Evolutionary conservation across 2,888 invertebrate species (phyloP).

Genomic region (Cerceris rybyensis): DNA sequence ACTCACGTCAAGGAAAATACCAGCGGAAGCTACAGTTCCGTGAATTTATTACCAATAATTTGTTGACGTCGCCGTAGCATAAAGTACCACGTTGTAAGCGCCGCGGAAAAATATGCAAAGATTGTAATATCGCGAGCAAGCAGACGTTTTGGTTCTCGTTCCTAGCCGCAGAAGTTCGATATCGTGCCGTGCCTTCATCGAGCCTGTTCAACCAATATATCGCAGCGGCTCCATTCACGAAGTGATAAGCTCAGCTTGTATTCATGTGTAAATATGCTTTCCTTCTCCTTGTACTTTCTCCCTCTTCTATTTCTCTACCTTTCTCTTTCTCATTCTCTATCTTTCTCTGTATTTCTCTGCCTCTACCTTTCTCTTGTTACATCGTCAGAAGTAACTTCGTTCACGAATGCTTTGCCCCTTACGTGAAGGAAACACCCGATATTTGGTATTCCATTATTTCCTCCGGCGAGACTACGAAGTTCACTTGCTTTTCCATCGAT

Average conservation of each 20-base stretch:
- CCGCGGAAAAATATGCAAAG: conserved; percentile 49
- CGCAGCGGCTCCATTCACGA: conserved; percentile 65
- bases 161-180: conserved; percentile 66
- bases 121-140: conserved; percentile 66
- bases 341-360: conserved; percentile 17
- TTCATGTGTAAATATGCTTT: conserved; percentile 75
- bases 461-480: conserved; percentile 23
- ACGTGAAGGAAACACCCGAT: conserved; percentile 16
- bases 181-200: conserved; percentile 60
- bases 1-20: conserved; percentile 24
- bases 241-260: conserved; percentile 72
- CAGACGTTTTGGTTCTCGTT: conserved; percentile 57
- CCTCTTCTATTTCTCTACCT: conserved; percentile 16
- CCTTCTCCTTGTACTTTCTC: conserved; percentile 42
- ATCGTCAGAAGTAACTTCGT: conserved; percentile 21
- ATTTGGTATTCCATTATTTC: conserved; percentile 50
- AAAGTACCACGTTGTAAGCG: conserved; percentile 41
- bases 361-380: conserved; percentile 15
- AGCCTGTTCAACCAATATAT: conserved; percentile 71
- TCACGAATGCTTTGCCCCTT: conserved; percentile 23
- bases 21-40: background rate
- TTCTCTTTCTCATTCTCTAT: conserved; percentile 15
- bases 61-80: conserved; percentile 38
- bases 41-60: conserved; percentile 57
- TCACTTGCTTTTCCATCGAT: conserved; percentile 23